A percentile compares a stretch with the other conserved stretches of the same genome.
phyloP scores from a whole-genome alignment of 2,888 invertebrate genomes.

The Oxytorus armatus region DNA sequence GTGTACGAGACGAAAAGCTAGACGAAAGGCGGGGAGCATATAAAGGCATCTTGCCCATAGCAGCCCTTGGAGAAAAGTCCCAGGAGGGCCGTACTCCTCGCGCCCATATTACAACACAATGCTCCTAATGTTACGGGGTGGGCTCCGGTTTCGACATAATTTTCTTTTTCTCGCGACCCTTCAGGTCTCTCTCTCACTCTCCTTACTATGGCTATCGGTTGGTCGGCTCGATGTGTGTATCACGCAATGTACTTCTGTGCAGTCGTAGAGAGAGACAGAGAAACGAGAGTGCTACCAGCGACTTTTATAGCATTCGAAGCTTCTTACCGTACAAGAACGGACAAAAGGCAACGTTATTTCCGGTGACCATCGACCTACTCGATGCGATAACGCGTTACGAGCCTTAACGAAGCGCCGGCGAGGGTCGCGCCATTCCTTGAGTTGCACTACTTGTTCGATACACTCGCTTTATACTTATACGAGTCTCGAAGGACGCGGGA shows the following conservation, averaged over 20 bases:
- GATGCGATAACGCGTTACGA: conserved; percentile 37
- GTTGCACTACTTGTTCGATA: conserved; percentile 49
- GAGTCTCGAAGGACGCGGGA: conserved; percentile 16
- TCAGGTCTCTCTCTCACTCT: conserved; percentile 2
- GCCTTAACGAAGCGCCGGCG: conserved; percentile 42
- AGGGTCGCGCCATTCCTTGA: conserved; percentile 56
- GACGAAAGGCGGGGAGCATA: conserved; percentile 47
- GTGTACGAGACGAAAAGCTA: conserved; percentile 24
- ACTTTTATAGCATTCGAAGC: conserved; percentile 73
- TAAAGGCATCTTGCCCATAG: conserved; percentile 61
- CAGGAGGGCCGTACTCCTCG: conserved; percentile 80
- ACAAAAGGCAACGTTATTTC: conserved; percentile 80
- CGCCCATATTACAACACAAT: conserved; percentile 81
- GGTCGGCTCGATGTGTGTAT: conserved; percentile 54
- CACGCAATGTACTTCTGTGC: conserved; percentile 44
- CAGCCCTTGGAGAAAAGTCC: conserved; percentile 71
- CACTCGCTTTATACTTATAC: background rate
- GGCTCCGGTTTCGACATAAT: conserved; percentile 83
- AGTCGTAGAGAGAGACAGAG: conserved; percentile 35
- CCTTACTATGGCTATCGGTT: conserved; percentile 65
- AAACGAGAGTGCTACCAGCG: conserved; percentile 52
- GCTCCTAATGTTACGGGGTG: conserved; percentile 83
- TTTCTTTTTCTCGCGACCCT: conserved; percentile 75
- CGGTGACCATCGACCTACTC: conserved; percentile 65
- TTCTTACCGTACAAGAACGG: conserved; percentile 48